Conservation (phyloP, 2,797 vertebrate species). For the Varecia variegata region DNA sequence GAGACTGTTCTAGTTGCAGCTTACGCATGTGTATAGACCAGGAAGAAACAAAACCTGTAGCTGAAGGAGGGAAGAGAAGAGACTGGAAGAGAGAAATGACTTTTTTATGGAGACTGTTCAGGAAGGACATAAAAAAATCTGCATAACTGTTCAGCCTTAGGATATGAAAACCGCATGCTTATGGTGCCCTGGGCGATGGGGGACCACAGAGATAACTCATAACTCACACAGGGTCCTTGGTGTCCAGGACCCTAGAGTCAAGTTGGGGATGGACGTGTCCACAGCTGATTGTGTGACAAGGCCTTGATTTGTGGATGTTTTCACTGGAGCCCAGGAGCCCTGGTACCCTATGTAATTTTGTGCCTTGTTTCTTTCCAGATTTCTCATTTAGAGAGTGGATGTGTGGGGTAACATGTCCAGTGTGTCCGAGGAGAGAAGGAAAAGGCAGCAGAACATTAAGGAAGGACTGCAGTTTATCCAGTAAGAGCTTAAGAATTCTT, state of each 20-base stretch:
- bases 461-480: constrained; percentile 97
- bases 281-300: background rate
- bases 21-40: background rate
- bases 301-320: background rate
- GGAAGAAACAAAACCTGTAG: background rate
- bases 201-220: no score
- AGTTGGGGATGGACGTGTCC: background rate
- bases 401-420: constrained; percentile 92
- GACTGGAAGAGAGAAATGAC: background rate
- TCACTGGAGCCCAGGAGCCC: background rate
- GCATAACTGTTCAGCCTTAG: background rate
- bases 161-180: background rate
- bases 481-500: constrained; percentile 84
- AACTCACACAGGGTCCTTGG: rapidly evolving
- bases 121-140: background rate
- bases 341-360: background rate
- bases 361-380: constrained; percentile 83
- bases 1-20: background rate
- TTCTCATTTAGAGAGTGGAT: constrained; percentile 81
- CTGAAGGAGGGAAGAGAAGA: background rate
- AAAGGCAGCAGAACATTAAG: constrained; percentile 95
- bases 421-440: constrained; percentile 91
- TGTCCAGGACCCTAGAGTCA: background rate
- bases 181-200: rapidly evolving
- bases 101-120: background rate